These are phyloP conservation scores for Spodoptera picta DNA, from an alignment of 2,888 invertebrate species.

Conservation along the genomic window DNA sequence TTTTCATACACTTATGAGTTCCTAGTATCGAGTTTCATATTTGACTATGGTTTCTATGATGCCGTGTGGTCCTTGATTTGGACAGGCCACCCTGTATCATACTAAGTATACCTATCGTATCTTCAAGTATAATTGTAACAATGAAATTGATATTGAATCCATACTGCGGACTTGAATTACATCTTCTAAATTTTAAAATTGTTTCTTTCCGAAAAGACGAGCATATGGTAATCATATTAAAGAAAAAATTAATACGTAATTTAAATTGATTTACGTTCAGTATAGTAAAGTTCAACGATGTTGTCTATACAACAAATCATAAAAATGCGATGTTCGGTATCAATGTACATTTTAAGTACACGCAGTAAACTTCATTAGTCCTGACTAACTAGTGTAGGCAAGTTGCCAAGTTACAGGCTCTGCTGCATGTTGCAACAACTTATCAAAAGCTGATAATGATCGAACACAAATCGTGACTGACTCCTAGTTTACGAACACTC, in stretches of 20 bases:
- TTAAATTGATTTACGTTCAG: too few species aligned
- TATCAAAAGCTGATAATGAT: conserved; percentile 44
- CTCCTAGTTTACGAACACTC: conserved; percentile 43
- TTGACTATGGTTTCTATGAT: conserved; percentile 35
- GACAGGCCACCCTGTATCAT: conserved; percentile 22
- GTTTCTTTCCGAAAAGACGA: too few species aligned
- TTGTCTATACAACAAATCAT: conserved; percentile 12
- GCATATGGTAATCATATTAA: too few species aligned
- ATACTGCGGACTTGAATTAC: too few species aligned
- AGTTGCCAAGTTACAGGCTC: too few species aligned
- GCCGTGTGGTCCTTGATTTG: conserved; percentile 45
- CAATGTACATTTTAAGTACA: background rate
- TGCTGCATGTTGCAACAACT: conserved; percentile 25
- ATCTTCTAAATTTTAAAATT: too few species aligned
- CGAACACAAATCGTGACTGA: conserved; percentile 47
- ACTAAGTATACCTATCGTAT: too few species aligned
- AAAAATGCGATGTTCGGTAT: conserved; percentile 19
- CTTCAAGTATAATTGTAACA: too few species aligned
- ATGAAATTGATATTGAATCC: too few species aligned
- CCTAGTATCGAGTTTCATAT: conserved; percentile 48
- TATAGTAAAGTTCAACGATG: too few species aligned
- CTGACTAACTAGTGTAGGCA: conserved; percentile 7
- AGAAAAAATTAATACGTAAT: too few species aligned
- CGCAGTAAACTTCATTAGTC: conserved; percentile 10
- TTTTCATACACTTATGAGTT: conserved; percentile 46